These are phyloP conservation scores for Galbula dea DNA, from an alignment of 2,113 vertebrate species.

Conservation along the genomic window DNA sequence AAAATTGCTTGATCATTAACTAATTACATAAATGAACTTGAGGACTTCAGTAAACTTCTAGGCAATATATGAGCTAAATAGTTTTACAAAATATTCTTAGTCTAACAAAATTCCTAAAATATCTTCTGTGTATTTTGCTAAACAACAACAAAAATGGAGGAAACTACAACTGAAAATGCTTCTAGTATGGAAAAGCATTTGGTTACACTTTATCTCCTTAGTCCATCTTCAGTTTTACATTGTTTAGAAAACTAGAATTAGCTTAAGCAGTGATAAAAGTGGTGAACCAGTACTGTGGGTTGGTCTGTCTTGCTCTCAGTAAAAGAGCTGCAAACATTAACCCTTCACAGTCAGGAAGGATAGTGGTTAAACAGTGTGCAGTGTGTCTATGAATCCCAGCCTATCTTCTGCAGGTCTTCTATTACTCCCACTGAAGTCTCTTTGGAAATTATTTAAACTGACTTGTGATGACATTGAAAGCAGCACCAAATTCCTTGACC, in stretches of 20 bases:
- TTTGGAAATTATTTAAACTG: neutral
- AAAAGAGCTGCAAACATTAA: neutral
- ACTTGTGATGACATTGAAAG: neutral
- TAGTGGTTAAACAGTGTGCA: accelerated
- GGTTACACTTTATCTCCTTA: neutral
- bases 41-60: neutral
- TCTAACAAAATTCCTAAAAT: neutral
- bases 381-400: neutral
- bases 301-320: neutral
- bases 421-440: neutral
- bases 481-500: neutral
- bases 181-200: too few species aligned
- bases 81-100: neutral
- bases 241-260: neutral
- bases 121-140: neutral
- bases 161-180: neutral
- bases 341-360: neutral
- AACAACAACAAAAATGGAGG: neutral
- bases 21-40: neutral
- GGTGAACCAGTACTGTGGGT: neutral
- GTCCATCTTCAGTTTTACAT: neutral
- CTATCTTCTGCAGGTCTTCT: neutral
- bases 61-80: neutral
- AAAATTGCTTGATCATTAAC: neutral
- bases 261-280: neutral